Evolutionary conservation across 2,888 invertebrate genomes (phyloP), one percentile per base, ranked within the genome.

Genomic region (Patella ulyssiponensis): DNA sequence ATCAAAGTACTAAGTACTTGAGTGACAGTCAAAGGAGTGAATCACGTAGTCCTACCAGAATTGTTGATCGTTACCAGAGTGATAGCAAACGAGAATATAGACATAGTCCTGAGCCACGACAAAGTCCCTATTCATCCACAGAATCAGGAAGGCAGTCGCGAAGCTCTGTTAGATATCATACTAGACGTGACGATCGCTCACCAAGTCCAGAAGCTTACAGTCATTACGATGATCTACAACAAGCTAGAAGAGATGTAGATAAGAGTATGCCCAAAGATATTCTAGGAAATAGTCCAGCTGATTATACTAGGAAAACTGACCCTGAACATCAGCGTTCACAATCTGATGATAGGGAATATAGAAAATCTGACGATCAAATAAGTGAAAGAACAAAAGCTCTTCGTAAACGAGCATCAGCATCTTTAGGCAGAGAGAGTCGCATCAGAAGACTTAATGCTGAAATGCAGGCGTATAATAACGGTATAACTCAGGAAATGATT

Each of bases 221-320:
- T 64, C 64, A 64, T 64, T 77, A 87, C 11, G 86, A 88, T 76
- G 86, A 85, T 54, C 77, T 88, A 9, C 77, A 82, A 64, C 85
- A 85, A 79, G 87, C 87, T 20, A 82, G 87, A 69, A 84, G 84
- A 71, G 86, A 86, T 74, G 87, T 80, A 44, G 76, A 80, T 70
- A 76, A 69, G 54, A 78, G 44, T 56, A 78, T 80, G 80, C 70
- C 80, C 64, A 76, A 78, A 44, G 69, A 23, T 23, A 58, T 56
- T 23, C 23, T 64, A 64, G 20, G 15, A 12, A 64, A 56, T 17
- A 44, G 44, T 44, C 44, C 44, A 44, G 44, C 44, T 9, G 44
- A 44, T 44, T 44, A 44, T 44, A 44, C 44, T 5, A 44, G 7
- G 44, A 44, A 44, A 44, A 44, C 44, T 44, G 44, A 44, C 5